Percentiles rank a stretch among this genome's conserved stretches.
Conservation (phyloP, 2,113 vertebrate species). For the Acanthochromis polyacanthus region DNA sequence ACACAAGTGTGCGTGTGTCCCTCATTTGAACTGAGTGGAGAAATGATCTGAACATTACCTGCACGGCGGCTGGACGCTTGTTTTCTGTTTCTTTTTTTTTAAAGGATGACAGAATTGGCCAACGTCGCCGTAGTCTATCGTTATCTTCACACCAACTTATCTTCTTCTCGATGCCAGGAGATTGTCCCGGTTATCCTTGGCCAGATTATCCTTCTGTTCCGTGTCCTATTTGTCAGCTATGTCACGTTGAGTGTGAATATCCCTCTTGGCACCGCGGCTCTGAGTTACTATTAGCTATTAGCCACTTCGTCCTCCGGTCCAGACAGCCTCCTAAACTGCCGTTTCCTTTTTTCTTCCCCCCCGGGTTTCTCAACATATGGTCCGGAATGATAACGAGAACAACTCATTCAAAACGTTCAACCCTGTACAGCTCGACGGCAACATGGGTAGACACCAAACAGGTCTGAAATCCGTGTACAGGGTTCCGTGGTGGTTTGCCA, state of each 20-base stretch:
- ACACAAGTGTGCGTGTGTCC: neutral
- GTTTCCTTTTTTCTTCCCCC: conserved; percentile 39
- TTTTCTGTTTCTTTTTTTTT: conserved; percentile 15
- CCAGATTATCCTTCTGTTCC: conserved; percentile 57
- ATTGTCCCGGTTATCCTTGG: conserved; percentile 42
- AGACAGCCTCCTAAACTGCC: conserved; percentile 42
- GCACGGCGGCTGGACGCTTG: conserved; percentile 23
- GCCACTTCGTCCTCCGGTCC: conserved; percentile 55
- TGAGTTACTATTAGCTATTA: conserved; percentile 40
- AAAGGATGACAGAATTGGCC: conserved; percentile 22
- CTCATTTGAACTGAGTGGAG: neutral
- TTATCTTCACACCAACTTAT: conserved; percentile 51
- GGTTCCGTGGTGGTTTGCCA: neutral
- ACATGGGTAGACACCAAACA: neutral
- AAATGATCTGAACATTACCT: conserved; percentile 58
- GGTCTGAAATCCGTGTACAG: neutral
- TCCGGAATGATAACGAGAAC: conserved; percentile 55
- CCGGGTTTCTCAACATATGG: conserved; percentile 59
- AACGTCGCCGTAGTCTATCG: conserved; percentile 29
- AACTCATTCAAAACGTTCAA: conserved; percentile 12
- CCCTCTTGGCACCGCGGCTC: conserved; percentile 43
- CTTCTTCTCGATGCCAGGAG: conserved; percentile 46
- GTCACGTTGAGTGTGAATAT: conserved; percentile 39
- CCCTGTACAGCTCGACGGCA: neutral
- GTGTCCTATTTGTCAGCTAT: conserved; percentile 11